Base-by-base conservation (phyloP, 2,888 invertebrate species). In the Temnothorax ravouxi region DNA sequence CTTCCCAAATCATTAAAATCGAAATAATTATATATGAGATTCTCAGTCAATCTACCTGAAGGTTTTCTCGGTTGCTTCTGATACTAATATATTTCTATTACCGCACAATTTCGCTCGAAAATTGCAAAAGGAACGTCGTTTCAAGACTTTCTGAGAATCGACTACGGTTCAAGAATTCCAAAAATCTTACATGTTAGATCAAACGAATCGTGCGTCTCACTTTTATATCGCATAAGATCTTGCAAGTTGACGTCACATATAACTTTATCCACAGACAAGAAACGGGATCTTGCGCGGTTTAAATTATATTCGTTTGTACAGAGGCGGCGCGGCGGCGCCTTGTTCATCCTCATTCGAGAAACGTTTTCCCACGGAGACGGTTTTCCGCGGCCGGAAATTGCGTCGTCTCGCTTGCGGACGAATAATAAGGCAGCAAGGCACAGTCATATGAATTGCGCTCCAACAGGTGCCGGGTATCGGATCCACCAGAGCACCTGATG, bases 401-500 rank as follows among this genome's bases (percentile, higher is more conserved):
- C 50, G 29, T 50, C 21, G 62, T 11, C 44, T 54, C 67, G 44
- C 47, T 44, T 21, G 47, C n/a, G 50, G 47, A 15, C 44, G 18
- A 38, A 50, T n/a, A 41, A 72, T 52, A 90, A 90, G 89, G 91
- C 86, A 90, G 93, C 91, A 93, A 91, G 95, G 94, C 95, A 94
- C 93, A 93, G 93, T 94, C 98, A 98, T 97, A 98, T 97, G 97
- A 98, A 98, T 98, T 98, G 98, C 98, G 98, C 98, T 98, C 98
- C 98, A 98, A 98, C 98, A 98, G 98, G 98, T 98, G 98, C 98
- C 98, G 98, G 98, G 98, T 97, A 97, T 96, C 95, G 94, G 95
- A 95, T 96, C 96, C 97, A 98, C 98, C 98, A 98, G 98, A 98
- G 98, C 98, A 98, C 98, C 98, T 98, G 98, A 98, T 98, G 98